A percentile compares a stretch with the other conserved stretches of the same genome.
These are phyloP conservation scores for Ictalurus furcatus DNA, from an alignment of 2,113 vertebrate species.

Conservation along the genomic window DNA sequence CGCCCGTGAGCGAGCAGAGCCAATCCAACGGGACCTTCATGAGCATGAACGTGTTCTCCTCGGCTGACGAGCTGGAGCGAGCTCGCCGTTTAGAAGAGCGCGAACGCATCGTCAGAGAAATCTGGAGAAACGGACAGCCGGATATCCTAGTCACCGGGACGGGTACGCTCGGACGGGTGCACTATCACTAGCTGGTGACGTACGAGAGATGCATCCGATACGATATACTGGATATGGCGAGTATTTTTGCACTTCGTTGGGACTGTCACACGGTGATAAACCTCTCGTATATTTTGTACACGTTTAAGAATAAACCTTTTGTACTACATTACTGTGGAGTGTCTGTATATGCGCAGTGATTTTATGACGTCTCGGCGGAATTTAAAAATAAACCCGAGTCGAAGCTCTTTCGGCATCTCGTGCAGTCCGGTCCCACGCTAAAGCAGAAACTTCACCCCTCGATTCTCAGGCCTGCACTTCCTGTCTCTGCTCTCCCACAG, in stretches of 20 bases:
- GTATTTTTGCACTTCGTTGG: background rate
- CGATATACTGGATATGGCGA: background rate
- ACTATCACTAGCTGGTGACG: constrained; percentile 80
- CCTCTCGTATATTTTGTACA: background rate
- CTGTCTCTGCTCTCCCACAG: constrained; percentile 10
- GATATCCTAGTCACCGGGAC: constrained; percentile 85
- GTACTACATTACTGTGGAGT: background rate
- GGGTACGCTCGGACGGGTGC: constrained; percentile 82
- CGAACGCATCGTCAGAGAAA: constrained; percentile 90
- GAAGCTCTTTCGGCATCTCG: background rate
- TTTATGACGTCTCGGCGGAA: background rate
- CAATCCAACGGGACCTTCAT: constrained; percentile 75
- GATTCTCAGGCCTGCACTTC: constrained; percentile 25
- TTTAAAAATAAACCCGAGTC: background rate
- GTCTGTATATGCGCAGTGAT: background rate
- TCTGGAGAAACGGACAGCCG: constrained; percentile 96
- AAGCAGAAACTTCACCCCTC: background rate
- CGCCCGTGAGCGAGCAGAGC: constrained; percentile 60
- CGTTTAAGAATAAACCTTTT: background rate
- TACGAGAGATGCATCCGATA: too few species aligned
- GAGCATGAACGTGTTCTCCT: constrained; percentile 88
- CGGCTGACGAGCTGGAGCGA: constrained; percentile 89
- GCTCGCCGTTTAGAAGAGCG: constrained; percentile 92
- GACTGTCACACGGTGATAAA: background rate
- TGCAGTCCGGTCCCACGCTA: background rate